Evolutionary conservation across 2,888 invertebrate genomes (phyloP), one percentile per base, ranked within the genome.

Genomic region (Epistrophella euchroma): DNA sequence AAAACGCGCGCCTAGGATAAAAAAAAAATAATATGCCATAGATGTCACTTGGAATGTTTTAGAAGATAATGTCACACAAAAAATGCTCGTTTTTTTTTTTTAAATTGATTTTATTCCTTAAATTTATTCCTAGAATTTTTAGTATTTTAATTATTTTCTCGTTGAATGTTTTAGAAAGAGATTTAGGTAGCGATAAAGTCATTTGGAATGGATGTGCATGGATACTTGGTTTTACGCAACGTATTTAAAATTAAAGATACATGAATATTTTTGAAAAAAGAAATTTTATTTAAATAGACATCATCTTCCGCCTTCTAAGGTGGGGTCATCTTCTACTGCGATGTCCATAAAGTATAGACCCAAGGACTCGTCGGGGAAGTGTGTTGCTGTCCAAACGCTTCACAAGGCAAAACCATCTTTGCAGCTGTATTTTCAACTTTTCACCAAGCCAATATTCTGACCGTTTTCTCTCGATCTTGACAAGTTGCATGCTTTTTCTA

Each of bases 41-140:
- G 45, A 2, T 56, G 60, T 81, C 81, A 85, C 85, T 70, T 85
- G 85, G 84, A 85, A 85, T 85, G 85, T 85, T 85, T 66, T 85
- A 77, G 72, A 85, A 73, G 85, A 85, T 85, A 77, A 73, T 77
- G 68, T 73, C 81, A 85, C 85, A 56, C 60, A 40, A 50, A 37
- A 47, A 47, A 47, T 81, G 80, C 66, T 72, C 72, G 68, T 56
- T 68, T 66, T 75, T 22, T 22, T 62, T 62, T 35, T 5, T 32
- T 9, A n/a, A n/a, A 40, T 71, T 75, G n/a, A n/a, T 47, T 60
- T 62, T 13, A 17, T 71, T 50, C 55, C 15, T 66, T 47, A 6
- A 7, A 5, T 32, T 7, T 43, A n/a, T 32, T 64, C 25, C 22
- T 70, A 70, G 52, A 66, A 56, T 22, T 35, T 19, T 35, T 22